These are phyloP conservation scores for Macropus fuliginosus DNA, from an alignment of 2,797 vertebrate species.

Conservation along the genomic window DNA sequence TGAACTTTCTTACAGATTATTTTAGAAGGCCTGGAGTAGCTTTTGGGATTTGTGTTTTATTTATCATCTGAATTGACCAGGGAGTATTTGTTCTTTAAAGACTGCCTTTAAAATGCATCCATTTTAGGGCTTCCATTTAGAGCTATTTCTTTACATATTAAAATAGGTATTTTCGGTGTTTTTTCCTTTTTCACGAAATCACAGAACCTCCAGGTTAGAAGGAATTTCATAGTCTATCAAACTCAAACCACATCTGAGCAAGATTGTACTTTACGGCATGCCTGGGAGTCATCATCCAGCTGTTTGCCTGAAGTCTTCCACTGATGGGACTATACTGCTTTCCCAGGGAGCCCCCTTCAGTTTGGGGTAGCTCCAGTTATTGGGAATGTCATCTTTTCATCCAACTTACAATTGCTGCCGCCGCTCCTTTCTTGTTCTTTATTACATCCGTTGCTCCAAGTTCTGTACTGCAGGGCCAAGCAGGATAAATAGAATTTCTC, in stretches of 20 bases:
- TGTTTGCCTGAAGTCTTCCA: background rate
- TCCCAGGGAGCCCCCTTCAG: background rate
- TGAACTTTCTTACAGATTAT: slow-evolving; percentile 55
- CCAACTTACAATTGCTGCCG: background rate
- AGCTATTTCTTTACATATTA: slow-evolving; percentile 53
- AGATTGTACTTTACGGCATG: background rate
- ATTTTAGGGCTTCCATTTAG: slow-evolving; percentile 54
- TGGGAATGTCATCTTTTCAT: background rate
- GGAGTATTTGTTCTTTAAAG: slow-evolving; percentile 32
- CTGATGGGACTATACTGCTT: background rate
- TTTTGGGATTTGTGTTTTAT: slow-evolving; percentile 22
- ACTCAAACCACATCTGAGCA: background rate
- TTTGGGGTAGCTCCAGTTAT: background rate
- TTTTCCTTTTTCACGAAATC: slow-evolving; percentile 28
- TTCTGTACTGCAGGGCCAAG: background rate
- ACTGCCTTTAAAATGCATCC: slow-evolving; percentile 17
- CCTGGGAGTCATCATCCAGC: background rate
- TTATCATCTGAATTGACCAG: slow-evolving; percentile 25
- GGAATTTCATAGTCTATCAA: background rate
- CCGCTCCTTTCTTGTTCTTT: background rate
- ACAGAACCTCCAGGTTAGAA: background rate
- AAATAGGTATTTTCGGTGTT: background rate
- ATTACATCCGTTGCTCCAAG: background rate
- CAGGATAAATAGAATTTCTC: background rate
- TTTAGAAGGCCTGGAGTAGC: slow-evolving; percentile 43